Evolutionary conservation across 1,140 invertebrate species (phyloP).

Genomic region (Apolygus lucorum): DNA sequence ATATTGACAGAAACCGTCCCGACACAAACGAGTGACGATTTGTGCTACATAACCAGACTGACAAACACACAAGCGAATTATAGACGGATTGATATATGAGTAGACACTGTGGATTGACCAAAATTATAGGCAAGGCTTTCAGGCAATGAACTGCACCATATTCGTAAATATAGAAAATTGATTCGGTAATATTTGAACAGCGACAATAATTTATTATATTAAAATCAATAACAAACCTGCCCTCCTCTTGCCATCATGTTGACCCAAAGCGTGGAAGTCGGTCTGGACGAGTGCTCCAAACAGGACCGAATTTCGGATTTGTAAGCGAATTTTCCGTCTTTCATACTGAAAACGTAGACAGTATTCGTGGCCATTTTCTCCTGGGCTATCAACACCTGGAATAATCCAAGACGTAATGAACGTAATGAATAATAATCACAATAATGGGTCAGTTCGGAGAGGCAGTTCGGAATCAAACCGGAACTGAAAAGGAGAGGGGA

Average conservation of each 20-base stretch:
- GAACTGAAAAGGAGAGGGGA: no score
- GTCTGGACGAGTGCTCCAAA: constrained; percentile 82
- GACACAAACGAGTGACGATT: no score
- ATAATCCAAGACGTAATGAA: constrained; percentile 18
- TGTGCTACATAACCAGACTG: no score
- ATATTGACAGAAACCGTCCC: no score
- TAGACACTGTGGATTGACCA: no score
- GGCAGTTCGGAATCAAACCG: no score
- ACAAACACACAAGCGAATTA: no score
- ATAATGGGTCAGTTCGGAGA: no score
- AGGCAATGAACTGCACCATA: neutral
- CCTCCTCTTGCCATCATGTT: constrained; percentile 98
- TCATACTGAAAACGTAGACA: constrained; percentile 98
- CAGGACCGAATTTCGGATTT: constrained; percentile 96
- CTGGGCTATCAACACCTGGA: constrained; percentile 82
- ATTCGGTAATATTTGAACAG: no score
- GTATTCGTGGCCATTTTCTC: constrained; percentile 99
- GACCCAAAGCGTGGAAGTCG: constrained; percentile 95
- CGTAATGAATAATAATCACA: neutral
- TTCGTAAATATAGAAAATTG: neutral
- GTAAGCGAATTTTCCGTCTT: constrained; percentile 94
- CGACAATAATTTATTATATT: neutral
- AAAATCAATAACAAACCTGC: constrained; percentile 40
- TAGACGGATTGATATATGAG: no score
- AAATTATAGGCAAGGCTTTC: neutral